Evolutionary conservation across 92 coral and sea anemone species (phyloP).

Genomic region (Phymanthus crucifer): DNA sequence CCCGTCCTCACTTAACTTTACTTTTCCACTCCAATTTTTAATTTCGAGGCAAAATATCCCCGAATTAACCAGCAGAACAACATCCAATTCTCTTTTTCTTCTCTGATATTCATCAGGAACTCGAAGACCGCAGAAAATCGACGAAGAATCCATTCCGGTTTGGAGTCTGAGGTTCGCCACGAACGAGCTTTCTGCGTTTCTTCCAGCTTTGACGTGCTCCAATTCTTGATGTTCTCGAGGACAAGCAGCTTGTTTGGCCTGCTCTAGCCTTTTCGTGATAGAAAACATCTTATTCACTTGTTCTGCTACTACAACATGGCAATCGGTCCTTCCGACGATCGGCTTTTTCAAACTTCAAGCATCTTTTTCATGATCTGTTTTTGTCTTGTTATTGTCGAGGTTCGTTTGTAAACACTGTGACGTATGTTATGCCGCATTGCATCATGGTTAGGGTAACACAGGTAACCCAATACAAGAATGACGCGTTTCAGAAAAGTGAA

Average conservation of each 20-base stretch:
- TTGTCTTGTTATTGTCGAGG: conserved; percentile 13
- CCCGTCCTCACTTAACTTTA: conserved; percentile 67
- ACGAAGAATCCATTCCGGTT: conserved; percentile 68
- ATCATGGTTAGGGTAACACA: conserved; percentile 27
- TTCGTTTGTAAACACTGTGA: conserved; percentile 71
- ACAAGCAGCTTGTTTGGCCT: conserved; percentile 84
- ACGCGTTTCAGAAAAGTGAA: not conserved
- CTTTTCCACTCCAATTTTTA: conserved; percentile 88
- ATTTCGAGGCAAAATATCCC: conserved; percentile 88
- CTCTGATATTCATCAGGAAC: conserved; percentile 93
- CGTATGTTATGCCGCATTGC: conserved; percentile 57
- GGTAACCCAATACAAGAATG: not conserved
- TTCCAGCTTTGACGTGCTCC: conserved; percentile 87
- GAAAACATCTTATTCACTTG: conserved; percentile 64
- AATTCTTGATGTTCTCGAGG: conserved; percentile 85
- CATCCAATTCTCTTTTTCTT: conserved; percentile 87
- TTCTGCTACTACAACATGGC: not conserved
- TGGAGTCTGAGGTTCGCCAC: conserved; percentile 64
- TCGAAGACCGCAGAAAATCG: conserved; percentile 89
- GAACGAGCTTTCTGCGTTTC: conserved; percentile 85
- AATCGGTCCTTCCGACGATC: no score
- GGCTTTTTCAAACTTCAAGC: not conserved
- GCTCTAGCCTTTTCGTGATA: conserved; percentile 81
- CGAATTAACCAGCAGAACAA: conserved; percentile 69
- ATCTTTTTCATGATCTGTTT: conserved; percentile 11